Evolutionary conservation across 2,113 vertebrate genomes (phyloP), one percentile per base, ranked within the genome.

Genomic region (Bolborhynchus lineola): DNA sequence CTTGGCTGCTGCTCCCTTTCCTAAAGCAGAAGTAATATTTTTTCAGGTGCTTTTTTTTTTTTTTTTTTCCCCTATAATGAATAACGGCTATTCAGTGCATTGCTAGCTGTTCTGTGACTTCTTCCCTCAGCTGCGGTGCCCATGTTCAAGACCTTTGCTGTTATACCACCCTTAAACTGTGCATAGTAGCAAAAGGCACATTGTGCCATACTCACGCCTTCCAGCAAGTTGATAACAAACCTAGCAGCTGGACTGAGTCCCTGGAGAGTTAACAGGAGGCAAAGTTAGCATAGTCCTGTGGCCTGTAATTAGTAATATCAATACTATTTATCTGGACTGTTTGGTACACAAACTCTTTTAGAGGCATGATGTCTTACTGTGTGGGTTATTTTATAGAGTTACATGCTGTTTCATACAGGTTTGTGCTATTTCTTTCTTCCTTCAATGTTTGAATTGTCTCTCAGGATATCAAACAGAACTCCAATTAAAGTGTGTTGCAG

Each of bases 101-200:
- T 67, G 10, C 20, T 71, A 52, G 33, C 23, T 76, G 12, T 47
- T 68, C 18, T 25, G 16, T 44, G 49, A 41, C 37, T 55, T 52
- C n/a, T 80, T 52, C 64, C 26, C 44, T 60, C 21, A 29, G 16
- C 5, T 0, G 1, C 0, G 1, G 16, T 53, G 23, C 15, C 19
- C 13, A 10, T 37, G 39, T 44, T 86, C 70, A 71, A 65, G 31
- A 10, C 19, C 18, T 65, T 77, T 82, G 31, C 16, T 53, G 37
- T 76, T 80, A 37, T 26, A 31, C 25, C 25, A 65, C 15, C 6
- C 20, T 78, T 75, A 39, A 59, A 57, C 11, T 26, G 4, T 13
- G 6, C 13, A 7, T n/a, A 35, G 46, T 57, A 63, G 74, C 21
- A 64, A 33, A 17, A 57, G 12, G 10, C 7, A 28, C 13, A 4